Base-by-base conservation (phyloP, 2,888 invertebrate species). In the Margaritifera margaritifera region DNA sequence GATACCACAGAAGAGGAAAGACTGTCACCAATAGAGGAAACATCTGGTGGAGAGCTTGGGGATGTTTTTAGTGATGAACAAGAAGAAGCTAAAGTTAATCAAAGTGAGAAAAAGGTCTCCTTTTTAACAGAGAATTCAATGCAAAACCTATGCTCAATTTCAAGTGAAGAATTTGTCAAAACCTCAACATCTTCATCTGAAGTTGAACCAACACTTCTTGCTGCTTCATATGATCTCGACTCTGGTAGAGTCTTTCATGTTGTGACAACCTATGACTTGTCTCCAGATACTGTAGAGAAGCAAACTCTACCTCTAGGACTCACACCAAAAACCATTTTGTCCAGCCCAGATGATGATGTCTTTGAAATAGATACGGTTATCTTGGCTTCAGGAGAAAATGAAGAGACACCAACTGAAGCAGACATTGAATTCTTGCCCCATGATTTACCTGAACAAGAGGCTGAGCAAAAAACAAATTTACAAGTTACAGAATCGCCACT, bases 141-240 rank as follows among this genome's bases (percentile, higher is more conserved):
- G 15, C 79, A 82, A 57, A 82, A 85, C 56, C 64, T 78, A n/a
- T 81, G 81, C 31, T 83, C 85, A 20, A 74, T 80, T 42, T 82
- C 83, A 31, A 81, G 84, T 74, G 86, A 86, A 74, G 87, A 86
- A 50, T 68, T 84, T 53, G 82, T 86, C n/a, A 85, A 86, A 67
- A 87, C 87, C 53, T 88, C 89, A 25, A 86, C 88, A 18, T 88
- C 96, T 11, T 88, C 96, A 54, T 97, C 97, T 52, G 97, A 98
- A 89, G 97, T 97, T 62, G 89, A 89, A 71, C 89, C 89, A 91
- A 98, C 98, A 2, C 90, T 98, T 15, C 94, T 98, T 18, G 96
- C 97, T 20, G 97, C 98, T 3, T 94, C 95, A 15, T 94, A 94
- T 86, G 96, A 96, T 88, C 90, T 94, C 62, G 90, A 90, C 66